Conservation (phyloP, 2,888 invertebrate genomes). For the Sturmia bella region DNA sequence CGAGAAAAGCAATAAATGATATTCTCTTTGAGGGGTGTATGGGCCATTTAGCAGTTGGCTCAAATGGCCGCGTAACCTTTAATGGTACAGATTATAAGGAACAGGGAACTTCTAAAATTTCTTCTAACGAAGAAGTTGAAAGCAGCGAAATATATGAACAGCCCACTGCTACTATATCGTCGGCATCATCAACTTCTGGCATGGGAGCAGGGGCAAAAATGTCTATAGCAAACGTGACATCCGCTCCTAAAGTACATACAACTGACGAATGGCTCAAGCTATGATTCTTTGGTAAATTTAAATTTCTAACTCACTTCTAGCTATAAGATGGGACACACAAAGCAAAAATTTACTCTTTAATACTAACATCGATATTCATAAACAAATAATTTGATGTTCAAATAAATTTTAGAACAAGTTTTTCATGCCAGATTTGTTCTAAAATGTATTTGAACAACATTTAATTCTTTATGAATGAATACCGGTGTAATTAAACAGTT, state of each 20-base stretch:
- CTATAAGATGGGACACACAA: no score
- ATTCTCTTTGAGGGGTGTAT: slow-evolving; percentile 78
- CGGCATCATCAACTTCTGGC: slow-evolving; percentile 8
- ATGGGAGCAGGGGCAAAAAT: neutral
- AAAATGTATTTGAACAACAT: no score
- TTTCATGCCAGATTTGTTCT: no score
- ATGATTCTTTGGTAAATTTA: slow-evolving; percentile 41
- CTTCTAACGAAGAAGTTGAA: slow-evolving; percentile 41
- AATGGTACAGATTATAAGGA: slow-evolving; percentile 15
- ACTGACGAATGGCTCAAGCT: slow-evolving; percentile 51
- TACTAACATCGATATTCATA: no score
- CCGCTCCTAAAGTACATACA: slow-evolving; percentile 15
- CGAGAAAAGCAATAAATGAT: slow-evolving; percentile 78
- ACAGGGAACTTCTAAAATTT: neutral
- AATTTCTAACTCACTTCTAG: no score
- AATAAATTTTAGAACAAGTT: no score
- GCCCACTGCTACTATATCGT: neutral
- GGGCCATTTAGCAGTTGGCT: slow-evolving; percentile 74
- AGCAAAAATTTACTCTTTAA: no score
- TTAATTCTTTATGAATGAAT: no score
- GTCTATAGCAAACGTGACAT: neutral
- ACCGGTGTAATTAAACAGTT: no score
- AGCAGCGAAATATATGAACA: slow-evolving; percentile 59
- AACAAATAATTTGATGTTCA: no score
- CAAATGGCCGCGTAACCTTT: slow-evolving; percentile 46